Conservation (phyloP, 2,888 invertebrate genomes). For the Chalcosyrphus nemorum region DNA sequence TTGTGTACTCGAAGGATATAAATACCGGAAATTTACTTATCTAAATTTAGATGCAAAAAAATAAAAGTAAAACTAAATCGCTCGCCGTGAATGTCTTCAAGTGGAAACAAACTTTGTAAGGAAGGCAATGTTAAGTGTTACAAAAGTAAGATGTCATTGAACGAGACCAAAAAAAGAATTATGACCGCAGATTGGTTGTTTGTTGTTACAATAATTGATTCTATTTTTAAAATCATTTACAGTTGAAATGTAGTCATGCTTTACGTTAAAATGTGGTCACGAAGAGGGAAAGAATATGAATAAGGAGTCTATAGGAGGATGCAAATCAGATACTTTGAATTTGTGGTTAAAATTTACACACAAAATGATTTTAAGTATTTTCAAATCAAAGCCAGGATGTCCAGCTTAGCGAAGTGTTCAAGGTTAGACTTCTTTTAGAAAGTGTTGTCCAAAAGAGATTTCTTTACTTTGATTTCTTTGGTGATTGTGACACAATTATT, state of each 20-base stretch:
- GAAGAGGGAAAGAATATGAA: too few relatives aligned
- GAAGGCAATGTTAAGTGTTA: not conserved
- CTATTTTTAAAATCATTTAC: slow-evolving; percentile 1
- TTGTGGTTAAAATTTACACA: too few relatives aligned
- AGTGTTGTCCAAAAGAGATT: too few relatives aligned
- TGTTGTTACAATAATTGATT: not conserved
- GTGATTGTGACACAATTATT: too few relatives aligned
- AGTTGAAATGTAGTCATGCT: not conserved
- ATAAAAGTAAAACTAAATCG: not conserved
- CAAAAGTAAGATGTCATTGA: slow-evolving; percentile 12
- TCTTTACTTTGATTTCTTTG: too few relatives aligned
- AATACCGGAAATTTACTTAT: slow-evolving; percentile 32
- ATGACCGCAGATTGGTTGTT: slow-evolving; percentile 10
- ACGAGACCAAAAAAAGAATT: slow-evolving; percentile 3
- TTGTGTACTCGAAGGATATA: slow-evolving; percentile 10
- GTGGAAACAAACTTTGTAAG: not conserved
- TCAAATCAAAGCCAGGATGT: too few relatives aligned
- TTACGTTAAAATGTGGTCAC: too few relatives aligned
- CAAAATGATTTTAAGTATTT: too few relatives aligned
- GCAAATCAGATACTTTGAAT: too few relatives aligned
- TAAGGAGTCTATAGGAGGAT: too few relatives aligned
- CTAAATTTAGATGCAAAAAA: slow-evolving; percentile 36
- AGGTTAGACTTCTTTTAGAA: too few relatives aligned
- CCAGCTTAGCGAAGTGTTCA: too few relatives aligned
- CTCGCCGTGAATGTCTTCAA: not conserved